These are phyloP conservation scores for Micromussa lordhowensis DNA, from an alignment of 92 coral and sea anemone genomes.

Conservation along the genomic window DNA sequence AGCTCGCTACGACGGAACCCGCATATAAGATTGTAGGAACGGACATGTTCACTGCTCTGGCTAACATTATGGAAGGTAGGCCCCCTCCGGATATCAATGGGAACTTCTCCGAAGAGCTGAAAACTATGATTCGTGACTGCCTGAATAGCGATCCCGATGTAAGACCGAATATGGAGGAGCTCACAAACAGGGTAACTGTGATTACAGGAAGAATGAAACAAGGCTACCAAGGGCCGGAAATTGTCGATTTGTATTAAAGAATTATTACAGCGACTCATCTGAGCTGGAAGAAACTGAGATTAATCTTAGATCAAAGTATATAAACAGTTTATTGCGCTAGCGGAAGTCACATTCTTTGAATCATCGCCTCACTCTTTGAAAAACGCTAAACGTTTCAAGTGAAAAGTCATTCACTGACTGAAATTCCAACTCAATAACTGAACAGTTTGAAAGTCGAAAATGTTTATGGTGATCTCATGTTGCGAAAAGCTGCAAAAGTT, in stretches of 20 bases:
- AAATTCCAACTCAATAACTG: neutral
- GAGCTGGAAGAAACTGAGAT: neutral
- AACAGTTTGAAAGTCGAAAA: too few species aligned
- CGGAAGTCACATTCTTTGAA: neutral
- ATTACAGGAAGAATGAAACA: conserved; percentile 43
- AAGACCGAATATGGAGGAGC: conserved; percentile 73
- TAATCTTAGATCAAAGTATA: neutral
- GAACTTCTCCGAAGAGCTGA: conserved; percentile 47
- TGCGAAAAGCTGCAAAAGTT: too few species aligned
- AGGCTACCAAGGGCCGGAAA: conserved; percentile 48
- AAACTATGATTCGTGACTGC: conserved; percentile 48
- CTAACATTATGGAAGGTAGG: conserved; percentile 93
- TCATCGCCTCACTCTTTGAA: too few species aligned
- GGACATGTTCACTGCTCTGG: conserved; percentile 93
- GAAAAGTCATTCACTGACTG: neutral
- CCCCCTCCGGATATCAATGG: conserved; percentile 49
- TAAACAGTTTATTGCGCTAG: neutral
- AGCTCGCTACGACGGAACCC: conserved; percentile 87
- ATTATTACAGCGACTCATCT: neutral
- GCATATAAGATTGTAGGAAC: conserved; percentile 90
- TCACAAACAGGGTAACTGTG: conserved; percentile 50
- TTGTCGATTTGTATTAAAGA: conserved; percentile 51
- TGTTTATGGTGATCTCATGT: too few species aligned
- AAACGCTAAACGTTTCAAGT: neutral
- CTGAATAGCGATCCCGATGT: conserved; percentile 48